phyloP scores from a whole-genome alignment of 2,797 vertebrate genomes.

The Pseudopleuronectes americanus region DNA sequence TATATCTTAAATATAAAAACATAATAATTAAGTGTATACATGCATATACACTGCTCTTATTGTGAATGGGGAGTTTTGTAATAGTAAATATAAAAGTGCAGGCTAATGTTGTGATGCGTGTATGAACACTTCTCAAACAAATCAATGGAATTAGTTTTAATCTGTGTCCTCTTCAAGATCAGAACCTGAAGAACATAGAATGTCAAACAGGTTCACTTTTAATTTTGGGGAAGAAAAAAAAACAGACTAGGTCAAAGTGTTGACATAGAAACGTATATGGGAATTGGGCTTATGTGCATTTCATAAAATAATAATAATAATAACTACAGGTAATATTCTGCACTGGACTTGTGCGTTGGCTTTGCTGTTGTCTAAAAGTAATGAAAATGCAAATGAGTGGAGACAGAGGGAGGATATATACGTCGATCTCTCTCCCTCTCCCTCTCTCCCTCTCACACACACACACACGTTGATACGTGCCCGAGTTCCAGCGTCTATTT shows the following conservation, averaged over 20 bases:
- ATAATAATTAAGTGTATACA: background rate
- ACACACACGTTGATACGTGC: background rate
- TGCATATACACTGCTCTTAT: background rate
- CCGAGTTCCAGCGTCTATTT: slow-evolving; percentile 45
- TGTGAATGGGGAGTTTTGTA: too few species aligned
- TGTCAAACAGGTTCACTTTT: background rate
- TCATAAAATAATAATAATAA: background rate
- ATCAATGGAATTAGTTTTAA: too few species aligned
- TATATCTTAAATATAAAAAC: background rate
- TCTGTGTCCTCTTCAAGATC: too few species aligned
- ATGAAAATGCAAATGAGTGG: slow-evolving; percentile 19
- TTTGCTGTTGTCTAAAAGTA: slow-evolving; percentile 10
- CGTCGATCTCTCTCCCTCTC: background rate
- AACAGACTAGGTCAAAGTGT: background rate
- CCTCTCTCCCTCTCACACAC: background rate
- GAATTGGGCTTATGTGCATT: background rate
- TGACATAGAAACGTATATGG: background rate
- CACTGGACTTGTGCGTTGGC: background rate
- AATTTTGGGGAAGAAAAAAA: background rate
- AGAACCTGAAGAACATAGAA: background rate
- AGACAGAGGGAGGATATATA: too few species aligned
- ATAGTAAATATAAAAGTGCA: background rate
- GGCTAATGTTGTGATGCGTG: too few species aligned
- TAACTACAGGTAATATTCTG: background rate
- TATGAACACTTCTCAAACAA: background rate